These are phyloP conservation scores for Hemicrepidius hirtus DNA, from an alignment of 2,888 invertebrate genomes.

Conservation along the genomic window DNA sequence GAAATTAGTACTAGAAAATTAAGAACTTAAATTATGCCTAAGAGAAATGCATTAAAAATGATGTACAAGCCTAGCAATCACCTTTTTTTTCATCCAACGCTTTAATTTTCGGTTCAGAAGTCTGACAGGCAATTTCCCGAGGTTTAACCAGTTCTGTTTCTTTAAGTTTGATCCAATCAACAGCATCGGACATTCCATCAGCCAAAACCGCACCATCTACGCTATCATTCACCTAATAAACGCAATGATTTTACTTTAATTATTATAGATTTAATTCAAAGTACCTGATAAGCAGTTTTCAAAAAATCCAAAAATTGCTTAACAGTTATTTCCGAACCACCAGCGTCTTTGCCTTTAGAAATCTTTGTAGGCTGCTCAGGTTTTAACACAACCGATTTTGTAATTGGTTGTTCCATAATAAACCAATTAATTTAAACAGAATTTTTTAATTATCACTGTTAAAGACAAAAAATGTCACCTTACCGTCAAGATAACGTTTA, in stretches of 20 bases:
- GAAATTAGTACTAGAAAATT: no score
- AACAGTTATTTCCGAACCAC: conserved; percentile 77
- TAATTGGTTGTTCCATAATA: conserved; percentile 9
- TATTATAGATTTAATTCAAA: not conserved
- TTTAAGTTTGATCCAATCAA: conserved; percentile 73
- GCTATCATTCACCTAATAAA: conserved; percentile 69
- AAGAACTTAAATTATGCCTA: no score
- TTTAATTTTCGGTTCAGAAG: conserved; percentile 42
- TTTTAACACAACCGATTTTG: conserved; percentile 12
- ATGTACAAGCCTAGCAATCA: no score
- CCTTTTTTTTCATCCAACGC: conserved; percentile 8
- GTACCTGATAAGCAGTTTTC: conserved; percentile 82
- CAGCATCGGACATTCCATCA: conserved; percentile 71
- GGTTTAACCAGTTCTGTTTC: conserved; percentile 69
- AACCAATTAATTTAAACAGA: not conserved
- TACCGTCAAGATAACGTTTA: no score
- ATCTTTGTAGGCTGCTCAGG: not conserved
- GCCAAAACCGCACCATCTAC: conserved; percentile 71
- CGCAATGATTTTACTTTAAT: not conserved
- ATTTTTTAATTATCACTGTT: no score
- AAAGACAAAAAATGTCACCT: no score
- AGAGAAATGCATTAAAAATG: no score
- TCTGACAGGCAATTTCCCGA: conserved; percentile 63
- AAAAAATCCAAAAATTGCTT: conserved; percentile 83
- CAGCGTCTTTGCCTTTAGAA: not conserved